Evolutionary conservation across 2,888 invertebrate genomes (phyloP), one percentile per base, ranked within the genome.

Genomic region (Caenorhabditis zanzibari): DNA sequence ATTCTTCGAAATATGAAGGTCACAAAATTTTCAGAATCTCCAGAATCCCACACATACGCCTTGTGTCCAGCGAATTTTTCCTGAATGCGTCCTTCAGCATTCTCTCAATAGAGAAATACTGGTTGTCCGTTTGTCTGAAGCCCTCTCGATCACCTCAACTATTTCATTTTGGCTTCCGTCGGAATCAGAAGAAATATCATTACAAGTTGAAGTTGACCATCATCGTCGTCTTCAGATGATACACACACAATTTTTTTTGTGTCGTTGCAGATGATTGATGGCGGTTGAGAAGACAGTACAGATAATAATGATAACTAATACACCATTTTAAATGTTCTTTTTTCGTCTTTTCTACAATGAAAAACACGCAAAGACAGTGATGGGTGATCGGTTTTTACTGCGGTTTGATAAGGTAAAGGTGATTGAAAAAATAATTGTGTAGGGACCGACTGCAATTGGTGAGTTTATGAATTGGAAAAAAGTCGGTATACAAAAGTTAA

Each of bases 141-240:
- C 4, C 58, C 72, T 72, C 72, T 49, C 16, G 7, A 0, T 6
- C 14, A 19, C 22, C 28, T 41, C 12, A 19, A 22, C 44, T 49
- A 32, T 47, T 32, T 72, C 35, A 2, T 6, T 16, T 14, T 16
- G 5, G 19, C 56, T 71, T 58, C 56, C 58, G 61, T 61, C 59
- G 3, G 22, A 38, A 32, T n/a, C 28, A 28, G 56, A 56, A 58
- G 38, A 38, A 38, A 12, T 38, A 38, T 38, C 38, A 35, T 61
- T 24, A 61, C 61, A 61, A 61, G 61, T 61, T 61, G 41, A 61
- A 58, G 63, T 73, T 73, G 73, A 73, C 63, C 63, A 63, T 59
- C 63, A 54, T 59, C 52, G 52, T 54, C 38, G 32, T 38, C 28
- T 66, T 7, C 49, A 47, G 19, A 49, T 58, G 58, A 58, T 32